Base-by-base conservation (phyloP, 2,797 vertebrate species). In the Remorina albescens region DNA sequence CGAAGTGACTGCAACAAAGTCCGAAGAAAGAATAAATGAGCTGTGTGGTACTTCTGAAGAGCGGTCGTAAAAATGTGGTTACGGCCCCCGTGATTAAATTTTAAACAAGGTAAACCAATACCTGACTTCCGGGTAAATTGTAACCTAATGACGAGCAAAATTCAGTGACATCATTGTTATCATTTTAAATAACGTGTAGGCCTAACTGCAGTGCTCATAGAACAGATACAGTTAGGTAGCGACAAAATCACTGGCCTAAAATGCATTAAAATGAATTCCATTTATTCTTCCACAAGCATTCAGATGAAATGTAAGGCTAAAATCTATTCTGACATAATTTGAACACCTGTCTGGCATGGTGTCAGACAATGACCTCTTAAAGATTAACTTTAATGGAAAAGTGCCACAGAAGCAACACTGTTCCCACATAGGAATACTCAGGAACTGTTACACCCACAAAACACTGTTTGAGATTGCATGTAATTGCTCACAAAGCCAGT, bases 301-400 rank as follows among this genome's bases (percentile, higher is more conserved):
- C n/a, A n/a, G n/a, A n/a, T n/a, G n/a, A n/a, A n/a, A n/a, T n/a
- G n/a, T n/a, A n/a, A n/a, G n/a, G n/a, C n/a, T n/a, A n/a, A n/a
- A n/a, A n/a, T n/a, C n/a, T n/a, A n/a, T n/a, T n/a, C n/a, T n/a
- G n/a, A 41, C 36, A 13, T 19, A 23, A 47, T 28, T n/a, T 26
- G 11, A 49, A 25, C 25, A 16, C 39, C 32, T 60, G 32, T n/a
- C n/a, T n/a, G 15, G 41, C n/a, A 0, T 32, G 42, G 10, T 53
- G 30, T 72, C 10, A 23, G n/a, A 26, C 41, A 28, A 2, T 56
- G 34, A 74, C 32, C 65, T 62, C 37, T 55, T 47, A 5, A 19
- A 50, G 54, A 28, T 62, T 63, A 39, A 0, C 10, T 42, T 71
- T 15, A 49, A 16, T 2, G 39, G 49, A 32, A 42, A 8, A 19